A percentile compares a stretch with the other conserved stretches of the same genome.
These are phyloP conservation scores for Ophiothrix spiculata DNA, from an alignment of 35 echinoderm and acorn worm species.

Conservation along the genomic window DNA sequence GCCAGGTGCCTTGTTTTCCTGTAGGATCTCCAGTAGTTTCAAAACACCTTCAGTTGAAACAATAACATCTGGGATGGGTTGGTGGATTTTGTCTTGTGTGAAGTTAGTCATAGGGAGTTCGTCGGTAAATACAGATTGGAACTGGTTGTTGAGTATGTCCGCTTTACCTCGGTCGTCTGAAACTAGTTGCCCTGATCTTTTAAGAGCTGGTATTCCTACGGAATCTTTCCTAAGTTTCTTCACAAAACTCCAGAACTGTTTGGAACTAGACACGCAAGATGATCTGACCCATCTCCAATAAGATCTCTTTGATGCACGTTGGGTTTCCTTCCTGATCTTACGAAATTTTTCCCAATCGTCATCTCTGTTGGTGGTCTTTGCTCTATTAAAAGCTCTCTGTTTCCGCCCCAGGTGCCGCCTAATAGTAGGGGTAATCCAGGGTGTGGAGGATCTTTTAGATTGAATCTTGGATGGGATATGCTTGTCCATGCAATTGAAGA, in stretches of 20 bases:
- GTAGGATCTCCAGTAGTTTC: background rate
- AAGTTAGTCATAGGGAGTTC: background rate
- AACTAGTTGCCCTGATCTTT: background rate
- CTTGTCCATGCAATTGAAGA: background rate
- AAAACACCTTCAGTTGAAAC: background rate
- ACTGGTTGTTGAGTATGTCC: background rate
- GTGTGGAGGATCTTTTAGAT: background rate
- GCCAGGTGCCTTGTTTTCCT: background rate
- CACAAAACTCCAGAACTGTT: background rate
- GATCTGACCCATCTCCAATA: background rate
- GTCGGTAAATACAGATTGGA: background rate
- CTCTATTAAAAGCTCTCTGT: background rate
- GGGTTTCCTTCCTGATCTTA: background rate
- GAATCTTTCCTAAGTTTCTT: background rate
- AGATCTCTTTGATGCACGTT: background rate
- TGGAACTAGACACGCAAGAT: background rate
- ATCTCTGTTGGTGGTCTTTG: background rate
- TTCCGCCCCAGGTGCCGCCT: background rate
- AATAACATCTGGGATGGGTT: background rate
- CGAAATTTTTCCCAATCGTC: background rate
- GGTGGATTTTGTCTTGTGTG: background rate
- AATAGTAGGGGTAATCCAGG: background rate
- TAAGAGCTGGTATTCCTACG: background rate
- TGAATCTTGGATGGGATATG: background rate
- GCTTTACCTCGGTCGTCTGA: background rate